Base-by-base conservation (phyloP, 2,888 invertebrate species). In the Ichneumoninae sp. region DNA sequence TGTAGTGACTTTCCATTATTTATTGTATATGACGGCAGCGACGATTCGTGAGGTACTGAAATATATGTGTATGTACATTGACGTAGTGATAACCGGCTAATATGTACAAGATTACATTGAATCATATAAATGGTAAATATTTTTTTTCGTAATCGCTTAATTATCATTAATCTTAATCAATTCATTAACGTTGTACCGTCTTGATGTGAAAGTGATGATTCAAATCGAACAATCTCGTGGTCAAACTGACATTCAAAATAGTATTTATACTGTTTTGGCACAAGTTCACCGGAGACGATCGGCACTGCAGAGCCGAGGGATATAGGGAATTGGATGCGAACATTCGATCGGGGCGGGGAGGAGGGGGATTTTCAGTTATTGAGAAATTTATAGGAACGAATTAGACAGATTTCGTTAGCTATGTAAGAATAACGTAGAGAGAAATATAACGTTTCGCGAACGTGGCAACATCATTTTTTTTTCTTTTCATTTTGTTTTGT, bases 61-160 rank as follows among this genome's bases (percentile, higher is more conserved):
- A 92, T 92, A 89, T 92, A 90, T 91, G 92, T 90, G 90, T 92
- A 92, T 92, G 90, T 91, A 92, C 92, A 92, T 91, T 90, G 89
- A 92, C 88, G 88, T 90, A 88, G 89, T 91, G 92, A 91, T 91
- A 92, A 92, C 91, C 44, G 90, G 89, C 89, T 89, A 88, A 90
- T 93, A 93, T 93, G 91, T 93, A 92, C 92, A 92, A 91, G 88
- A 63, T 63, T 92, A 93, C 92, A 93, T 89, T 89, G 89, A 93
- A 91, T 92, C 92, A 92, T 92, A 92, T 92, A 92, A 87, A 89
- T 87, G 81, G 73, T 86, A 84, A 85, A 85, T 85, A 83, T 86
- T 71, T 66, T 79, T 82, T 79, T 50, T 77, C 79, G 80, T 85
- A 83, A 81, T 73, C 68, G 54, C 83, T 85, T 84, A 85, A 63